Evolutionary conservation across 2,113 vertebrate species (phyloP).

Genomic region (Pomatostomus ruficeps): DNA sequence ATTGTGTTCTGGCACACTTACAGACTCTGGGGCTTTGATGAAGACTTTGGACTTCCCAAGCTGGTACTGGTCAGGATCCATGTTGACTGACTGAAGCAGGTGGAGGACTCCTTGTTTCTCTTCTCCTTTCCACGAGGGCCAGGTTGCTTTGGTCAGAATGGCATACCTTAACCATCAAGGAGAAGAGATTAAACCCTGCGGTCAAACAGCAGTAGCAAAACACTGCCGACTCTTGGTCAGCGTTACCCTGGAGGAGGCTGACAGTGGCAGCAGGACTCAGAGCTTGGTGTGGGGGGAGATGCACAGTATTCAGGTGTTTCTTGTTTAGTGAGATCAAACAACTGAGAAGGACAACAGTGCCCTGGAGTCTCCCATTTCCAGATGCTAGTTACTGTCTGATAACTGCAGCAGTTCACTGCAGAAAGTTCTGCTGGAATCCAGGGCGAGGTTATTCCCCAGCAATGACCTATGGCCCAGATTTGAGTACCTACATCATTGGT

Average conservation of each 20-base stretch:
- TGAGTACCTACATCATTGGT: not conserved
- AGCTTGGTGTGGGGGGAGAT: not conserved
- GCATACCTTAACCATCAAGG: constrained; percentile 79
- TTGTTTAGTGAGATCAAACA: not conserved
- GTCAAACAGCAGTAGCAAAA: not conserved
- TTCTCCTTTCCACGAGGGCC: constrained; percentile 92
- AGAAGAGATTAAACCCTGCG: not conserved
- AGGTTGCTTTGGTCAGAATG: constrained; percentile 94
- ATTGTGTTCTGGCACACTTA: constrained; percentile 59
- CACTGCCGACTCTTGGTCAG: not conserved
- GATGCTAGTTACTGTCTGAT: not conserved
- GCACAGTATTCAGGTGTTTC: not conserved
- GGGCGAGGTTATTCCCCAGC: not conserved
- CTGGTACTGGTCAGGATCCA: constrained; percentile 96
- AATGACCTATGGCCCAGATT: not conserved
- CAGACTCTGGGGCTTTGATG: constrained; percentile 96
- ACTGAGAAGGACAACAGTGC: not conserved
- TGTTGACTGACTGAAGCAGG: constrained; percentile 89
- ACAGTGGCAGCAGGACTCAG: not conserved
- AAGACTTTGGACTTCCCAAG: constrained; percentile 91
- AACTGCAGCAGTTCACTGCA: not conserved
- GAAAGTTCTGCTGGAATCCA: not conserved
- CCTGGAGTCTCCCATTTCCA: not conserved
- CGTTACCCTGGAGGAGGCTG: not conserved
- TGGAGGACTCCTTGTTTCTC: constrained; percentile 94